phyloP scores from a whole-genome alignment of 2,113 vertebrate species.

The Rhynchopsitta pachyrhyncha region DNA sequence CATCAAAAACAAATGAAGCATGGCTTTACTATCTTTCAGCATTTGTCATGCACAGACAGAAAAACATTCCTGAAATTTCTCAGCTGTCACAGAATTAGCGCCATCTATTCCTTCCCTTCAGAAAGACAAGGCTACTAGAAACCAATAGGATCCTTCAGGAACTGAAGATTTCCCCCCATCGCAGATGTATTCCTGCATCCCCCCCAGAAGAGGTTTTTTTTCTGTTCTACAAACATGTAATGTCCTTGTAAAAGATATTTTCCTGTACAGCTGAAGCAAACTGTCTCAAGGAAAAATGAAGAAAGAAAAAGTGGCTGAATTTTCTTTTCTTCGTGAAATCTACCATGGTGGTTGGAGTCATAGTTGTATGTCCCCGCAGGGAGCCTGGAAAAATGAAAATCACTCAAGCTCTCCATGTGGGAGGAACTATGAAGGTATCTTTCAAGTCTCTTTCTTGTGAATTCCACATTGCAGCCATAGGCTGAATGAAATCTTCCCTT shows the following conservation, averaged over 20 bases:
- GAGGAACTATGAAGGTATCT: not conserved
- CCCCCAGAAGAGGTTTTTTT: not conserved
- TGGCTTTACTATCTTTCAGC: not conserved
- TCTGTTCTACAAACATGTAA: not conserved
- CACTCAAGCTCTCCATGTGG: not conserved
- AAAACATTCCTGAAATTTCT: not conserved
- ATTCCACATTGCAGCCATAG: not conserved
- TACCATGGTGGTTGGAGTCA: too few relatives aligned
- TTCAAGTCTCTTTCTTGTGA: not conserved
- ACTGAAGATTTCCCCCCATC: not conserved
- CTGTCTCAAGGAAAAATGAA: not conserved
- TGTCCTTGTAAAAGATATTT: not conserved
- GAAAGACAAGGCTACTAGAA: not conserved
- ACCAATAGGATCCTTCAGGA: not conserved
- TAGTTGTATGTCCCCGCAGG: not conserved
- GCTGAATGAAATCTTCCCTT: not conserved
- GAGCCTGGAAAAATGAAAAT: not conserved
- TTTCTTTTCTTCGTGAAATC: not conserved
- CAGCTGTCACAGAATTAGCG: not conserved
- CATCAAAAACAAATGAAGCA: not conserved
- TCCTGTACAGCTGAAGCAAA: not conserved
- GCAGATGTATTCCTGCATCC: not conserved
- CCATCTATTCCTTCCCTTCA: not conserved
- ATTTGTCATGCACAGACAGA: not conserved
- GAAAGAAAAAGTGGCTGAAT: not conserved